Percentiles rank a stretch among this genome's conserved stretches.
phyloP scores from a whole-genome alignment of 2,797 vertebrate species.

The Phalloptychus januarius region DNA sequence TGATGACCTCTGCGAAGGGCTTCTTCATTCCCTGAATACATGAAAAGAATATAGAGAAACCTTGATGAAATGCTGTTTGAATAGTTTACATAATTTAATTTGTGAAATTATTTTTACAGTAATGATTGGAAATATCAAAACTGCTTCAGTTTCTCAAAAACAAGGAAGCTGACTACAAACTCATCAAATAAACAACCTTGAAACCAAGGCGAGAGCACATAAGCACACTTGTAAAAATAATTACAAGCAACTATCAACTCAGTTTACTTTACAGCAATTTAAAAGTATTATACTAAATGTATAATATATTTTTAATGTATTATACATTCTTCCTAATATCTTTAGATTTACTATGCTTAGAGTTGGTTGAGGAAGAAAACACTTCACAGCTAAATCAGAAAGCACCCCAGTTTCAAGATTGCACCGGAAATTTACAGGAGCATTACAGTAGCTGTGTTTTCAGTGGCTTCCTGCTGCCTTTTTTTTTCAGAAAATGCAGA shows the following conservation, averaged over 20 bases:
- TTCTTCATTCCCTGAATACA: conserved; percentile 87
- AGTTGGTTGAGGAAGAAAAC: background rate
- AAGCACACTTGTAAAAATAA: background rate
- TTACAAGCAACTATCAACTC: background rate
- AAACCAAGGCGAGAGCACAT: background rate
- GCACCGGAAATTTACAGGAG: background rate
- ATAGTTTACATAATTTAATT: background rate
- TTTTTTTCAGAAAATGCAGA: background rate
- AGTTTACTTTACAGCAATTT: background rate
- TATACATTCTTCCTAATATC: background rate
- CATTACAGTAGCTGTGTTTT: background rate
- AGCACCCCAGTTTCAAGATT: background rate
- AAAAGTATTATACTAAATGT: background rate
- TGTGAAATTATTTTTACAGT: background rate
- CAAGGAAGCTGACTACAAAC: background rate
- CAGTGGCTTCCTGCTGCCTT: background rate
- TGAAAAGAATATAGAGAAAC: conserved; percentile 14
- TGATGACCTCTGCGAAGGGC: conserved; percentile 89
- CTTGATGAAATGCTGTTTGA: background rate
- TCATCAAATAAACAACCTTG: conserved; percentile 5
- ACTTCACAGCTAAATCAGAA: background rate
- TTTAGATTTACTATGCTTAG: background rate
- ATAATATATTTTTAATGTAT: no score
- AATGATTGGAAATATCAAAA: background rate
- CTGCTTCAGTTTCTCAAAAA: background rate